phyloP scores from a whole-genome alignment of 2,113 vertebrate species.

The Dendrocopos noguchii region DNA sequence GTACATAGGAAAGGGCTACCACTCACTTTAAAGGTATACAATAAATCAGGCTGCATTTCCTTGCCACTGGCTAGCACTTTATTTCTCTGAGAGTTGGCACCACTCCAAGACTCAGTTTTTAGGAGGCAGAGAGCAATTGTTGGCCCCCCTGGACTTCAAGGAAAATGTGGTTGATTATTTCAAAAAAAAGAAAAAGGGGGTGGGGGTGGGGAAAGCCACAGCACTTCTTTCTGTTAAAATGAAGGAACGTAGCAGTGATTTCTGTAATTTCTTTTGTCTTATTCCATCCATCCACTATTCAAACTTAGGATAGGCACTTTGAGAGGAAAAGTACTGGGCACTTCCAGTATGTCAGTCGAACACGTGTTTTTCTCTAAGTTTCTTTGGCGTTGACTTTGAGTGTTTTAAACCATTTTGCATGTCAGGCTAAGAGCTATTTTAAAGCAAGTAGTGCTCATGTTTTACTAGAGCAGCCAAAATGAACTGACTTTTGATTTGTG shows the following conservation, averaged over 20 bases:
- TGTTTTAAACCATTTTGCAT: not conserved
- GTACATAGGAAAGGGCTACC: constrained; percentile 3
- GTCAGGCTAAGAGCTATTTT: not conserved
- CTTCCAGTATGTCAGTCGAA: not conserved
- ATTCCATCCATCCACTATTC: not conserved
- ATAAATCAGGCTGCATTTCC: constrained; percentile 57
- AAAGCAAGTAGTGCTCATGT: not conserved
- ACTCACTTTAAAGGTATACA: constrained; percentile 27
- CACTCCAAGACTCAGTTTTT: constrained; percentile 14
- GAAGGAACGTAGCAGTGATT: not conserved
- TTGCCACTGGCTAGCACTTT: constrained; percentile 46
- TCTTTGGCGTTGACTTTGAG: not conserved
- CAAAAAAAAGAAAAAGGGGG: not conserved
- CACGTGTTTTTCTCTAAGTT: not conserved
- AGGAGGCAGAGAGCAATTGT: constrained; percentile 10
- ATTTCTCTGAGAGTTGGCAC: constrained; percentile 27
- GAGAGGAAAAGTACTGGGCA: not conserved
- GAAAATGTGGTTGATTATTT: not conserved
- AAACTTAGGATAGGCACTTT: not conserved
- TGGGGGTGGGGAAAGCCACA: too few species aligned
- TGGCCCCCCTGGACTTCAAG: not conserved
- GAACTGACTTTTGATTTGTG: not conserved
- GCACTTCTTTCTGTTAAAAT: not conserved
- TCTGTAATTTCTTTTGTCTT: not conserved
- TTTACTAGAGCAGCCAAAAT: not conserved